phyloP scores from a whole-genome alignment of 2,888 invertebrate genomes.

The Temnothorax ravouxi region DNA sequence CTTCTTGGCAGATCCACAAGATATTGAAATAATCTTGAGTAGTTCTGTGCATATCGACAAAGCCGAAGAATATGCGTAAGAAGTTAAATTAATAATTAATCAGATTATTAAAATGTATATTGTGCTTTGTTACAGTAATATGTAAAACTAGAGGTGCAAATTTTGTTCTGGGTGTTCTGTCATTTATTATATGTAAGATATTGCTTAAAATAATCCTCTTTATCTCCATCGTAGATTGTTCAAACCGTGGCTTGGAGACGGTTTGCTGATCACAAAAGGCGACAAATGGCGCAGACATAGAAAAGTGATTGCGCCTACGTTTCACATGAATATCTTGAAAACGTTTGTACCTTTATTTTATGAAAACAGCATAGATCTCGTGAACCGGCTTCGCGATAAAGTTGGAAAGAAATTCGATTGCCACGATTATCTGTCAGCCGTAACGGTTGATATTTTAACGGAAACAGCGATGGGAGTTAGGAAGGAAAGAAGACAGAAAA shows the following conservation, averaged over 20 bases:
- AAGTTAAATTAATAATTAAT: conserved; percentile 9
- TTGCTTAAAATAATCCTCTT: neutral
- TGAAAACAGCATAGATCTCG: conserved; percentile 86
- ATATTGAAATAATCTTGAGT: conserved; percentile 83
- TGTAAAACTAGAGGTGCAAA: neutral
- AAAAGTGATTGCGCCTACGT: conserved; percentile 88
- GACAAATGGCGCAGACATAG: conserved; percentile 87
- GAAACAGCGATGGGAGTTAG: conserved; percentile 88
- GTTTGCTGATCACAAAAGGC: conserved; percentile 85
- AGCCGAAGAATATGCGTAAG: conserved; percentile 83
- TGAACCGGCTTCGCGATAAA: conserved; percentile 84
- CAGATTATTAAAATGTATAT: conserved; percentile 7
- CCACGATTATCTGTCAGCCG: conserved; percentile 87
- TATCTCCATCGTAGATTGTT: conserved; percentile 78
- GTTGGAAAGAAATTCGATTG: conserved; percentile 87
- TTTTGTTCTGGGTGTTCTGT: neutral
- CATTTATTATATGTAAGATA: neutral
- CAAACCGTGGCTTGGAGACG: conserved; percentile 85
- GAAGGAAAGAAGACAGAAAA: conserved; percentile 86
- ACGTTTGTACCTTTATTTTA: conserved; percentile 87
- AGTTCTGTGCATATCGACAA: conserved; percentile 84
- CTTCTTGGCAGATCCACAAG: conserved; percentile 82
- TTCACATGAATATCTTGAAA: conserved; percentile 87
- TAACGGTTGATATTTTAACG: conserved; percentile 87
- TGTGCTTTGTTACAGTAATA: neutral